phyloP scores from a whole-genome alignment of 2,797 vertebrate genomes.

The Sebastes baramenuke region DNA sequence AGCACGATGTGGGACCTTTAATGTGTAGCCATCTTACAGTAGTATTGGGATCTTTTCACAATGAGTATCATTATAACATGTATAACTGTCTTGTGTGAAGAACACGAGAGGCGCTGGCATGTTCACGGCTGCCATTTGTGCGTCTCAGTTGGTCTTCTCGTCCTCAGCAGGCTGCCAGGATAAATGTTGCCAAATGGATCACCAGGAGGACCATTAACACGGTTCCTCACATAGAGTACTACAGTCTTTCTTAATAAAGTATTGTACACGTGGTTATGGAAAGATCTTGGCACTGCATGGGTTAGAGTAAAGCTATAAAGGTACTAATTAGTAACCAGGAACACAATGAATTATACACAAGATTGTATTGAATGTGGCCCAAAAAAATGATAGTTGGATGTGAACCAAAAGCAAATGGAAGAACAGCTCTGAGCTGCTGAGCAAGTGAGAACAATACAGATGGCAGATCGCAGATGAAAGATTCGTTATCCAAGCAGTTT shows the following conservation, averaged over 20 bases:
- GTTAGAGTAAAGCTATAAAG: background rate
- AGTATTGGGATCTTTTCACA: background rate
- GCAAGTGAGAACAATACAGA: conserved; percentile 28
- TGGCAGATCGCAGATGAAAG: conserved; percentile 13
- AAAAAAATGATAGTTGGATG: conserved; percentile 3
- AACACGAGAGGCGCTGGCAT: background rate
- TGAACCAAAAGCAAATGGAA: background rate
- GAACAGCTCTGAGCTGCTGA: background rate
- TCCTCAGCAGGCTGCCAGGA: background rate
- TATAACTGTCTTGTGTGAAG: background rate
- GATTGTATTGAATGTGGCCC: background rate
- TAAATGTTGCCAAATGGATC: background rate
- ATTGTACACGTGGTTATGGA: background rate
- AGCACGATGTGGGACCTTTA: background rate
- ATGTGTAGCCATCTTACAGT: background rate
- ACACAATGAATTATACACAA: background rate
- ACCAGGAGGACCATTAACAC: background rate
- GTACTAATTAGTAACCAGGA: no score
- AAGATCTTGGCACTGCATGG: background rate
- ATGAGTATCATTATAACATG: background rate
- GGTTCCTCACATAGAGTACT: background rate
- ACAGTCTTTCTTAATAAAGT: background rate
- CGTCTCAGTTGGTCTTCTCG: conserved; percentile 1
- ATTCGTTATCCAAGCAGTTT: background rate
- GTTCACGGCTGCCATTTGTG: background rate